phyloP scores from a whole-genome alignment of 2,113 vertebrate genomes.

The Pluvialis apricaria region DNA sequence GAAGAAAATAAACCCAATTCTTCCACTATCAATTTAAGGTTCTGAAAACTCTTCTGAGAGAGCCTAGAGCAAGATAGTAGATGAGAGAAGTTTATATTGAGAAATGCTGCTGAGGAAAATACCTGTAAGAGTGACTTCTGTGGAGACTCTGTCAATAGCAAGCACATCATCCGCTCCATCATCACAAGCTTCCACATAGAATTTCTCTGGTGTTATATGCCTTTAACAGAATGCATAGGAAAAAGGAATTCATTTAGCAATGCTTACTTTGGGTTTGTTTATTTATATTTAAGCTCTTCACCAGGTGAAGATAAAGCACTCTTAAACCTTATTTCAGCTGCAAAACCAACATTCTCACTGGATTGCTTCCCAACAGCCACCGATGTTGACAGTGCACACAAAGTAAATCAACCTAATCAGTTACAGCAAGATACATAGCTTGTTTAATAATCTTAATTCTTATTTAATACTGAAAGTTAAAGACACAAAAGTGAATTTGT shows the following conservation, averaged over 20 bases:
- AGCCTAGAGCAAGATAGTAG: background rate
- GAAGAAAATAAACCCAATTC: background rate
- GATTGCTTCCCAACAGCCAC: background rate
- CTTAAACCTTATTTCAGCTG: background rate
- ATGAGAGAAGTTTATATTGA: background rate
- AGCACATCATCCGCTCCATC: conserved; percentile 86
- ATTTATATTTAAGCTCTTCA: background rate
- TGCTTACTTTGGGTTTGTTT: background rate
- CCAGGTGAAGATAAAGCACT: background rate
- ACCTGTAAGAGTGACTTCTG: conserved; percentile 92
- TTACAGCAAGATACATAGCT: background rate
- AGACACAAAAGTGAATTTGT: background rate
- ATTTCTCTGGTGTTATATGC: conserved; percentile 90
- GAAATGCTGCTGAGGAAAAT: background rate
- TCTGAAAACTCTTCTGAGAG: background rate
- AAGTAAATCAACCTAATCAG: background rate
- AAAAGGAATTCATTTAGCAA: background rate
- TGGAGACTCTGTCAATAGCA: conserved; percentile 91
- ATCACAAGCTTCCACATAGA: conserved; percentile 91
- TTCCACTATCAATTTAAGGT: background rate
- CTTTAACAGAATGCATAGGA: conserved; percentile 58
- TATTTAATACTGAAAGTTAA: background rate
- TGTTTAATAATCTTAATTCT: background rate
- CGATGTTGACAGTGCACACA: background rate
- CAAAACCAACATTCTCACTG: background rate